Percentiles rank a stretch among this genome's conserved stretches.
Conservation (phyloP, 2,113 vertebrate species). For the Capricornis sumatraensis region DNA sequence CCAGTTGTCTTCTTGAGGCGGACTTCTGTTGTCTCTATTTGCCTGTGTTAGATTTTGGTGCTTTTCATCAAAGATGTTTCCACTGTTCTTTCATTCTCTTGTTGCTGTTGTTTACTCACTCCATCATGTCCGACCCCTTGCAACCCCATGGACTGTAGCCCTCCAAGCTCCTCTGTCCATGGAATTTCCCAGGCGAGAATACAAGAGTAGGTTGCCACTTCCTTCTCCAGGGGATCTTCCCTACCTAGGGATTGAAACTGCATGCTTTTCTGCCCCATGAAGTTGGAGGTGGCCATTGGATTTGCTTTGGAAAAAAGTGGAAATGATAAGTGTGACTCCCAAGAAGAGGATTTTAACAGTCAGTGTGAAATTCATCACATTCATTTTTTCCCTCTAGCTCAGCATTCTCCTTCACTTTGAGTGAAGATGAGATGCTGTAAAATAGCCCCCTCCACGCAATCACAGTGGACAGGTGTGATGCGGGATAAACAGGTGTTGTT, state of each 20-base stretch:
- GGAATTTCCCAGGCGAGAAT: not conserved
- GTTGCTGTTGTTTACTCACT: not conserved
- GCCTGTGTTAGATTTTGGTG: not conserved
- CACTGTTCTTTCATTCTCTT: not conserved
- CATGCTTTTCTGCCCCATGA: not conserved
- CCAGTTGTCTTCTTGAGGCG: not conserved
- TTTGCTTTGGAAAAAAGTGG: not conserved
- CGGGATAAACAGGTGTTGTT: not conserved
- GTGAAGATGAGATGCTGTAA: not conserved
- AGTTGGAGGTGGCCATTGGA: not conserved
- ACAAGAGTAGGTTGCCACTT: not conserved
- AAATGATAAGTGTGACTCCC: not conserved
- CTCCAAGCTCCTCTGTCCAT: not conserved
- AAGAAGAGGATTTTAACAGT: not conserved
- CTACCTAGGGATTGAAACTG: not conserved
- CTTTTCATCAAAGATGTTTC: not conserved
- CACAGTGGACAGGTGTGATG: not conserved
- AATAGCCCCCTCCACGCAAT: accelerated
- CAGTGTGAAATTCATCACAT: not conserved
- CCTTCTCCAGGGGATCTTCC: not conserved
- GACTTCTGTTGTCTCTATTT: not conserved
- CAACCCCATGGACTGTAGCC: not conserved
- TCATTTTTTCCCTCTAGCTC: not conserved
- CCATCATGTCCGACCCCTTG: not conserved
- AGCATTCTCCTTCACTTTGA: not conserved